Percentiles rank a stretch among this genome's conserved stretches.
phyloP scores from a whole-genome alignment of 2,888 invertebrate genomes.

The Drosophila heteroneura region DNA sequence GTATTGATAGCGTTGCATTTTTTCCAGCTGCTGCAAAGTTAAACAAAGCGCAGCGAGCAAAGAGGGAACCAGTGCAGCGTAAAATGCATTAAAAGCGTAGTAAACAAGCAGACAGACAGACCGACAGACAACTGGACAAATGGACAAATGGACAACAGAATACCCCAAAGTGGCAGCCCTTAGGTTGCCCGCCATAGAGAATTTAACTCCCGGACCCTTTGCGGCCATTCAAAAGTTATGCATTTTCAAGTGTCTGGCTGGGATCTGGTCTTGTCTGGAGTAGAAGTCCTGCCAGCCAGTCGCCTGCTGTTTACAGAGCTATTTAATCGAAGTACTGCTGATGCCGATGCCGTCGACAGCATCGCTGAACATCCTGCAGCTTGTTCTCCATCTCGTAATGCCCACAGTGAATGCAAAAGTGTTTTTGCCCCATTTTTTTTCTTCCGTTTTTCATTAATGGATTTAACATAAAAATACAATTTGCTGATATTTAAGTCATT shows the following conservation, averaged over 20 bases:
- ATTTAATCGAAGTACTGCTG: conserved; percentile 71
- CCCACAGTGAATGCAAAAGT: conserved; percentile 63
- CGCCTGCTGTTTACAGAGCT: conserved; percentile 72
- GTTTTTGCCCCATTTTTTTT: conserved; percentile 60
- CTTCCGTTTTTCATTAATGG: conserved; percentile 74
- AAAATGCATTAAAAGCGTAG: conserved; percentile 78
- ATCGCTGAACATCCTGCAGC: conserved; percentile 14
- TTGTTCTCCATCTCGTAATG: conserved; percentile 36
- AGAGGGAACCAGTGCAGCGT: conserved; percentile 60
- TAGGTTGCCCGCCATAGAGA: conserved; percentile 28
- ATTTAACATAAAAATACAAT: conserved; percentile 79
- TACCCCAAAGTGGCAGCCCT: conserved; percentile 3
- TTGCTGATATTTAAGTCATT: conserved; percentile 72
- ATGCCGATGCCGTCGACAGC: conserved; percentile 54
- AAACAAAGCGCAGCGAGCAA: conserved; percentile 44
- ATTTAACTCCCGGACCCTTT: conserved; percentile 36
- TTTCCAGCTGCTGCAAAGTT: conserved; percentile 46
- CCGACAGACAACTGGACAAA: conserved; percentile 1
- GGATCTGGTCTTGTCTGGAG: conserved; percentile 35
- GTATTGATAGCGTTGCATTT: conserved; percentile 76
- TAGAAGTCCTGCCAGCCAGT: conserved; percentile 21
- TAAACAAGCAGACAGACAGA: conserved; percentile 55
- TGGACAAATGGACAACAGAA: neutral
- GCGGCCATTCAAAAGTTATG: conserved; percentile 65
- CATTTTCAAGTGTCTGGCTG: conserved; percentile 70